Conservation (phyloP, 2,888 invertebrate genomes). For the Drosophila meridiana region DNA sequence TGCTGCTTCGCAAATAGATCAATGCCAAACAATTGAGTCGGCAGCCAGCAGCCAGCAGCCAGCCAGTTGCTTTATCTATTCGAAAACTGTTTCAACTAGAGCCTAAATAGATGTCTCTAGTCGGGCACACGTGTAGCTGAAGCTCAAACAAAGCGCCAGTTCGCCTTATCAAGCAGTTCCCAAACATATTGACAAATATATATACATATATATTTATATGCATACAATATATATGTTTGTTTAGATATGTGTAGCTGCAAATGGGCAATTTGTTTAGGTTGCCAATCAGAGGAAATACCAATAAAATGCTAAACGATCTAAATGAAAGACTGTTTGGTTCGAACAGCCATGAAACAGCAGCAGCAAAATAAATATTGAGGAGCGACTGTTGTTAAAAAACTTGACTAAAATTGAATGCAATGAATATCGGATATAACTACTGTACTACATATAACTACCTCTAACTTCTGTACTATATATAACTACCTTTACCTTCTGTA, state of each 20-base stretch:
- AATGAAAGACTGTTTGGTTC: slow-evolving; percentile 41
- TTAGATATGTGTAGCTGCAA: slow-evolving; percentile 1
- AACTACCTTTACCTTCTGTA: too few relatives aligned
- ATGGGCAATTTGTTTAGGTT: slow-evolving; percentile 43
- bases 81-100: neutral
- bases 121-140: slow-evolving; percentile 33
- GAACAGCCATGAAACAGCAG: slow-evolving; percentile 20
- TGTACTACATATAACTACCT: neutral
- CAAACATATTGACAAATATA: slow-evolving; percentile 9
- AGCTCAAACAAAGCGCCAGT: slow-evolving; percentile 13
- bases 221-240: neutral
- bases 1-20: slow-evolving; percentile 25
- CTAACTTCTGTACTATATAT: neutral
- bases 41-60: neutral
- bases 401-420: slow-evolving; percentile 17
- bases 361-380: slow-evolving; percentile 24
- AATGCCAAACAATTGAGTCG: slow-evolving; percentile 17
- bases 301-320: slow-evolving; percentile 65
- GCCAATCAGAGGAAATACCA: slow-evolving; percentile 63
- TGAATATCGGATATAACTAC: neutral
- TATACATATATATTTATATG: neutral
- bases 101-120: neutral
- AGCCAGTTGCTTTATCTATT: neutral
- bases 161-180: slow-evolving; percentile 32
- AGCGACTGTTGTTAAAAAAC: slow-evolving; percentile 6